These are phyloP conservation scores for Oryzias celebensis DNA, from an alignment of 2,113 vertebrate species.

Conservation along the genomic window DNA sequence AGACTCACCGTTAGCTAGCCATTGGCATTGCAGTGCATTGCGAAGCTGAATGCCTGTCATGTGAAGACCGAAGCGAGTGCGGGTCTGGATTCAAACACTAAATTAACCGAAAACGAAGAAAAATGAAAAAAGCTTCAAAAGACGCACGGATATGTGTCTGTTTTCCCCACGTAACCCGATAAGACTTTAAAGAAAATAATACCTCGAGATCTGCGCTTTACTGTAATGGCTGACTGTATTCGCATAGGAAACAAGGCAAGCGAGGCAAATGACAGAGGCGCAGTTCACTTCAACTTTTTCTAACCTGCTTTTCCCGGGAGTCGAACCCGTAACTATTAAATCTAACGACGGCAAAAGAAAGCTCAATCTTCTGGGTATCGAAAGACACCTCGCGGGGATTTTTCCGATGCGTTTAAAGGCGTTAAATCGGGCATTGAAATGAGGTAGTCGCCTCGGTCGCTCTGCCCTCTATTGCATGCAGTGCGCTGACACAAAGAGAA, in stretches of 20 bases:
- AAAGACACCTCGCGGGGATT: constrained; percentile 51
- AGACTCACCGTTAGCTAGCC: constrained; percentile 69
- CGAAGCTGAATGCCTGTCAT: constrained; percentile 72
- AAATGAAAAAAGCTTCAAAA: constrained; percentile 46
- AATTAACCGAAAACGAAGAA: constrained; percentile 46
- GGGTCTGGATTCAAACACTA: background rate
- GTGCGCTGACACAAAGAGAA: constrained; percentile 88
- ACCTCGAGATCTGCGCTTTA: constrained; percentile 74
- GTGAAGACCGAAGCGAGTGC: constrained; percentile 53
- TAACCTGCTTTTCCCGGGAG: constrained; percentile 71
- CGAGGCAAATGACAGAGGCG: constrained; percentile 76
- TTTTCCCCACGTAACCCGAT: constrained; percentile 4
- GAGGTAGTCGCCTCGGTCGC: constrained; percentile 70
- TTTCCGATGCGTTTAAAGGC: constrained; percentile 51
- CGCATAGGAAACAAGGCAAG: constrained; percentile 82
- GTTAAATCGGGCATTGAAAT: constrained; percentile 58
- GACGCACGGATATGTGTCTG: constrained; percentile 1
- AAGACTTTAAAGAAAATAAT: constrained; percentile 54
- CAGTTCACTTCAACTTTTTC: constrained; percentile 88
- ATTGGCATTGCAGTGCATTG: constrained; percentile 78
- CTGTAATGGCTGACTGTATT: constrained; percentile 94
- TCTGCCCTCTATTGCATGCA: constrained; percentile 80
- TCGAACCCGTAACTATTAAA: constrained; percentile 35
- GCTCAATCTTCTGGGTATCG: constrained; percentile 54
- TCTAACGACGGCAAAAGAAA: constrained; percentile 71